Evolutionary conservation across 2,888 invertebrate species (phyloP).

Genomic region (Seira sanloemensis): DNA sequence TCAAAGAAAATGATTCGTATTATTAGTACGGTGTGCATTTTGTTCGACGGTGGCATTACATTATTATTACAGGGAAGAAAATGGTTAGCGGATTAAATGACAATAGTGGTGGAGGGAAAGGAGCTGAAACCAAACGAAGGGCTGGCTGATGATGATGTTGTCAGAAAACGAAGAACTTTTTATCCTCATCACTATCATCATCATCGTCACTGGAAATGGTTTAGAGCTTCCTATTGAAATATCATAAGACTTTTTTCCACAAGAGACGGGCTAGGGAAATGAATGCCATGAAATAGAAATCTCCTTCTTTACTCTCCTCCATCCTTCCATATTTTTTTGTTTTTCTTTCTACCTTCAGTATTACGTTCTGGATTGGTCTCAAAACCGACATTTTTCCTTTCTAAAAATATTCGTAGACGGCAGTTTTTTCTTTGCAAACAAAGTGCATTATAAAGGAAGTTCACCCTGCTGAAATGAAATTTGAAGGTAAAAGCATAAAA

Average conservation of each 20-base stretch:
- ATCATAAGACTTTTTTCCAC: neutral
- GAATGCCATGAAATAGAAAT: neutral
- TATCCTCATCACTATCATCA: neutral
- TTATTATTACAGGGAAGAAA: slow-evolving; percentile 55
- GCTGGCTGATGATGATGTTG: slow-evolving; percentile 23
- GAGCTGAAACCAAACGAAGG: slow-evolving; percentile 15
- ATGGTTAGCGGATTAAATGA: slow-evolving; percentile 59
- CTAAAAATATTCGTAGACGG: no score
- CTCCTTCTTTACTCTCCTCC: neutral
- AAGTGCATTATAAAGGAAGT: neutral
- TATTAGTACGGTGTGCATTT: slow-evolving; percentile 38
- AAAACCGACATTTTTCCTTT: no score
- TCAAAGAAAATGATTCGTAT: slow-evolving; percentile 7
- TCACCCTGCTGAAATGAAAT: no score
- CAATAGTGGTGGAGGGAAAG: slow-evolving; percentile 33
- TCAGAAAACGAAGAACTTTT: slow-evolving; percentile 15
- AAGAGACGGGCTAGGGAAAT: neutral
- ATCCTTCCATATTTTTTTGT: neutral
- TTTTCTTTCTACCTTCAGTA: no score
- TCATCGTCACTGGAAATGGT: neutral
- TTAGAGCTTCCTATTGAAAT: neutral
- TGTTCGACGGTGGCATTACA: slow-evolving; percentile 42
- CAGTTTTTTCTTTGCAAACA: neutral
- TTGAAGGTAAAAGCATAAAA: neutral
- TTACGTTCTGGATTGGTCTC: no score